Percentiles rank a stretch among this genome's conserved stretches.
phyloP scores from a whole-genome alignment of 2,797 vertebrate species.

The Arnoldichthys spilopterus region DNA sequence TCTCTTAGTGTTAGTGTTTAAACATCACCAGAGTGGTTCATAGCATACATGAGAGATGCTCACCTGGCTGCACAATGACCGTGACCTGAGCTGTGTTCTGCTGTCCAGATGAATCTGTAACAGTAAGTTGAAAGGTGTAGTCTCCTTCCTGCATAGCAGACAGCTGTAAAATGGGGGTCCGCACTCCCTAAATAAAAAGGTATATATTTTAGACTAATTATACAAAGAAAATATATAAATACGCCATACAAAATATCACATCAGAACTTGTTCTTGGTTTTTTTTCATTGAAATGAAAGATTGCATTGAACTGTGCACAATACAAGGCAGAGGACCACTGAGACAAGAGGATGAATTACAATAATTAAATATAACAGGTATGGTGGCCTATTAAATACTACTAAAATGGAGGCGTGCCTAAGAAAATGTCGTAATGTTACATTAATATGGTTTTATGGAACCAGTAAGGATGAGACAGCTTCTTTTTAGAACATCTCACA shows the following conservation, averaged over 20 bases:
- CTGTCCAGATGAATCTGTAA: slow-evolving; percentile 92
- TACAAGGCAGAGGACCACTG: too few relatives aligned
- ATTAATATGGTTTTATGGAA: too few relatives aligned
- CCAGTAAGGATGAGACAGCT: too few relatives aligned
- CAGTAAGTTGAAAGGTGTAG: slow-evolving; percentile 96
- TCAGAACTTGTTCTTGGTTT: too few relatives aligned
- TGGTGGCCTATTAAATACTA: too few relatives aligned
- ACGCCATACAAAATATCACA: background rate
- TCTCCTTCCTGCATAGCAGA: slow-evolving; percentile 97
- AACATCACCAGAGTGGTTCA: background rate
- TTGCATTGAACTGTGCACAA: too few relatives aligned
- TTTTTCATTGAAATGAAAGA: too few relatives aligned
- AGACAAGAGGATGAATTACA: too few relatives aligned
- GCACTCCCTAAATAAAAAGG: slow-evolving; percentile 83
- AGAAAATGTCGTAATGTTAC: too few relatives aligned
- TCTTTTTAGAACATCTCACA: too few relatives aligned
- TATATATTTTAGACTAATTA: background rate
- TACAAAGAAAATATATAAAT: background rate
- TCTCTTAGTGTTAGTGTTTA: background rate
- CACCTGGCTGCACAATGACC: slow-evolving; percentile 96
- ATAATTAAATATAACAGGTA: too few relatives aligned
- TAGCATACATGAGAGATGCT: slow-evolving; percentile 44
- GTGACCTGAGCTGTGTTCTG: slow-evolving; percentile 93
- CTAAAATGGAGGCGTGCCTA: too few relatives aligned
- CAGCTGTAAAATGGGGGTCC: slow-evolving; percentile 90